phyloP scores from a whole-genome alignment of 1,140 invertebrate species.

The Subanguina moxae region DNA sequence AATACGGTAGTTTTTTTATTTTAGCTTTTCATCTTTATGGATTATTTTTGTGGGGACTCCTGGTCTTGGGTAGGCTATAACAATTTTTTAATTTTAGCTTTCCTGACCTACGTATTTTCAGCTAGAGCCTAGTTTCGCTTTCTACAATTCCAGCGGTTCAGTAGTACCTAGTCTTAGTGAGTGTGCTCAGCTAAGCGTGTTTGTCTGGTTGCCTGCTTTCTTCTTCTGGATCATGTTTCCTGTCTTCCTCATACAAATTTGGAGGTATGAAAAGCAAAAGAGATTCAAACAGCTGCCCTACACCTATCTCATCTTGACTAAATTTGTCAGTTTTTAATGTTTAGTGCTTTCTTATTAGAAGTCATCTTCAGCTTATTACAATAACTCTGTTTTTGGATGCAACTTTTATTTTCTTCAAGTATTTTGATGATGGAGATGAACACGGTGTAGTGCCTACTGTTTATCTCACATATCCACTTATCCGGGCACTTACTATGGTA shows the following conservation, averaged over 20 bases:
- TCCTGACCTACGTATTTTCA: no score
- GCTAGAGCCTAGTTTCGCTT: not conserved
- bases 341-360: not conserved
- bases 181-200: conserved; percentile 52
- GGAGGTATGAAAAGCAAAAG: conserved; percentile 20
- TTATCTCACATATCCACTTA: conserved; percentile 47
- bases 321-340: conserved; percentile 24
- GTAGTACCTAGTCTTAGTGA: conserved; percentile 43
- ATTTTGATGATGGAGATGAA: conserved; percentile 40
- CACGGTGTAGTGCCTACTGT: conserved; percentile 19
- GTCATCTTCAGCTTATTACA: conserved; percentile 37
- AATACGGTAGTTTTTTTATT: no score
- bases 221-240: conserved; percentile 46
- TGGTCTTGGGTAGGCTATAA: no score
- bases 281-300: conserved; percentile 43
- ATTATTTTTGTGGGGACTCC: no score
- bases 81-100: no score
- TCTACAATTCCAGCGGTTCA: not conserved
- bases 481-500: conserved; percentile 46
- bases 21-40: no score
- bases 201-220: conserved; percentile 51
- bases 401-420: conserved; percentile 38
- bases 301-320: conserved; percentile 44
- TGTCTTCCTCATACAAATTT: conserved; percentile 48
- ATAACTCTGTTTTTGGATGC: conserved; percentile 38